A percentile compares a stretch with the other conserved stretches of the same genome.
Conservation (phyloP, 2,888 invertebrate species). For the Meta bourneti region DNA sequence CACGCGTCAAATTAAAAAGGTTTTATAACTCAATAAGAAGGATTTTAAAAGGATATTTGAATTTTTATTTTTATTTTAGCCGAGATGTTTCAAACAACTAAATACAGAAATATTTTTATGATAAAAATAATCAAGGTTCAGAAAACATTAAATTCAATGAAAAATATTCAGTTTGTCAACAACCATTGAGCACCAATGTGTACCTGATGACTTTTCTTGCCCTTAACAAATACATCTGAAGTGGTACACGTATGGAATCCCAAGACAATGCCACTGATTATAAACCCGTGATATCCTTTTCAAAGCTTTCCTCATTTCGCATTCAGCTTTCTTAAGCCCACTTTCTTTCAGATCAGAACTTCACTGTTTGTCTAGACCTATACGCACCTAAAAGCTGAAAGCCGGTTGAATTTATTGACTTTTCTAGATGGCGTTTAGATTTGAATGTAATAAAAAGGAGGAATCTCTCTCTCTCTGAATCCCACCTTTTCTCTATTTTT, state of each 20-base stretch:
- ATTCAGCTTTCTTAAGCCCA: constrained; percentile 21
- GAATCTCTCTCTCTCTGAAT: neutral
- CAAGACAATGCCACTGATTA: neutral
- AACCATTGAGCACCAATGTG: no score
- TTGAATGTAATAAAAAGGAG: constrained; percentile 42
- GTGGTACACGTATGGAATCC: neutral
- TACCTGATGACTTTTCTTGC: no score
- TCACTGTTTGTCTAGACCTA: constrained; percentile 6
- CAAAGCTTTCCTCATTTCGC: neutral
- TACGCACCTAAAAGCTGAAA: constrained; percentile 1
- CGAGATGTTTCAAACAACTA: no score
- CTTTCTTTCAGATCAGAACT: constrained; percentile 13
- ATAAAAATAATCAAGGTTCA: no score
- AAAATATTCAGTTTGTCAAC: no score
- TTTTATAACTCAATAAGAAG: no score
- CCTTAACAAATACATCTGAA: no score
- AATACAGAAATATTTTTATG: no score
- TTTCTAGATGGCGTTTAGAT: constrained; percentile 23
- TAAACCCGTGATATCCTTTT: neutral
- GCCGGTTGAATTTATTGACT: constrained; percentile 41
- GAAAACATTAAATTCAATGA: no score
- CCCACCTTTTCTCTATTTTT: neutral
- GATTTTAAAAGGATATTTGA: no score
- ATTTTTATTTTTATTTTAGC: no score
- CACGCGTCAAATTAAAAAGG: no score